phyloP scores from a whole-genome alignment of 2,888 invertebrate species.

The Pterobdella sp. region DNA sequence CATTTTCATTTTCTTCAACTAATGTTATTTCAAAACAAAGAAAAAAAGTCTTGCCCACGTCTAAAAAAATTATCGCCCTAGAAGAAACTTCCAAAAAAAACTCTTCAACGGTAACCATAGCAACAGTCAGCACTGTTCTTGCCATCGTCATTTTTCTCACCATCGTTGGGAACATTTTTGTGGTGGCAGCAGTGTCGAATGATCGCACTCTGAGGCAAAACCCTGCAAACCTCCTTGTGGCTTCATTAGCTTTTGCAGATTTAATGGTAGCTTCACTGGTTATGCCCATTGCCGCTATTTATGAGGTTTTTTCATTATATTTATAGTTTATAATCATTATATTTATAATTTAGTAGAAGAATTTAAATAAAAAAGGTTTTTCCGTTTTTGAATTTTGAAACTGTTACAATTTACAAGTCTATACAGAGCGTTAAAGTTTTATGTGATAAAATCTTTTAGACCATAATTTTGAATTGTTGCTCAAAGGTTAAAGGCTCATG shows the following conservation, averaged over 20 bases:
- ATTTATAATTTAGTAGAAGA: no score
- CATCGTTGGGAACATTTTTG: slow-evolving; percentile 92
- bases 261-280: slow-evolving; percentile 88
- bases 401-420: no score
- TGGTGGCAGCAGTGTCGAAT: slow-evolving; percentile 88
- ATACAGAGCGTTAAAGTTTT: no score
- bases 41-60: no score
- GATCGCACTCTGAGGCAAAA: slow-evolving; percentile 74
- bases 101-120: not conserved
- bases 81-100: not conserved
- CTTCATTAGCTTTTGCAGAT: slow-evolving; percentile 91
- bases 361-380: no score
- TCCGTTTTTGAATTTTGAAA: no score
- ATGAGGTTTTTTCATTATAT: slow-evolving; percentile 49
- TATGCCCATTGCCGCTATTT: slow-evolving; percentile 53
- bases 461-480: no score
- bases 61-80: no score
- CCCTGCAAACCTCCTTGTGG: slow-evolving; percentile 90
- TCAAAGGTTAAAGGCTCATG: slow-evolving; percentile 48
- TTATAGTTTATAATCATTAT: no score
- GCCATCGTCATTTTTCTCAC: slow-evolving; percentile 54
- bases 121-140: slow-evolving; percentile 5
- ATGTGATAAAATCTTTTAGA: no score
- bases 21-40: no score
- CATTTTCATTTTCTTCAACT: no score